Percentiles rank a stretch among this genome's conserved stretches.
Evolutionary conservation across 2,113 vertebrate species (phyloP).

Genomic region (Petaurus breviceps): DNA sequence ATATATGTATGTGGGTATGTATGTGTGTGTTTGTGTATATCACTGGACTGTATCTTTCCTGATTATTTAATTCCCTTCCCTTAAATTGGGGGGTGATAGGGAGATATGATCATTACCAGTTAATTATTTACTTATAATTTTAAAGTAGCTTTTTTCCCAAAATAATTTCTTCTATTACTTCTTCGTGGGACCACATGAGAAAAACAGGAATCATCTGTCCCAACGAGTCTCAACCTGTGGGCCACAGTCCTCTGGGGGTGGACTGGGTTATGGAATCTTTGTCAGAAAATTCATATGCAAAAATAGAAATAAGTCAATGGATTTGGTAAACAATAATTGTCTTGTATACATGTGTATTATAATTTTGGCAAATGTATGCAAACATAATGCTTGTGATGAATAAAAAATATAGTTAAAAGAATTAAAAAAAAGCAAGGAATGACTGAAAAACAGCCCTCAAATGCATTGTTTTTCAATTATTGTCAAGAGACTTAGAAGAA

Average conservation of each 20-base stretch:
- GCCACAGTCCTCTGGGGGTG: not conserved
- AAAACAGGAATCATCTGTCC: not conserved
- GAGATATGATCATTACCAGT: not conserved
- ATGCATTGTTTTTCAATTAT: not conserved
- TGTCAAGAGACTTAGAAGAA: not conserved
- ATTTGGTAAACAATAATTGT: not conserved
- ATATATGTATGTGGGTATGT: too few relatives aligned
- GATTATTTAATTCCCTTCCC: not conserved
- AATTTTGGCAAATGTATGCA: not conserved
- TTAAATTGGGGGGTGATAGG: not conserved
- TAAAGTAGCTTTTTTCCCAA: not conserved
- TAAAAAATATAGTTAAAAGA: not conserved
- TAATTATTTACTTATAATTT: not conserved
- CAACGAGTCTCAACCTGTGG: not conserved
- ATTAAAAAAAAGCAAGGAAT: not conserved
- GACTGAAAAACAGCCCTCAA: not conserved
- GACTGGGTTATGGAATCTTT: not conserved
- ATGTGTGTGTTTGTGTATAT: not conserved
- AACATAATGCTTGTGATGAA: not conserved
- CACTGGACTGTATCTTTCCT: not conserved
- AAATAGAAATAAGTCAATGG: not conserved
- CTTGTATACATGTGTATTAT: not conserved
- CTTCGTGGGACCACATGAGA: not conserved
- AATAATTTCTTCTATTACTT: not conserved
- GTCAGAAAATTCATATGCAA: not conserved